Conservation (phyloP, 2,797 vertebrate genomes). For the Dromococcyx pavoninus region DNA sequence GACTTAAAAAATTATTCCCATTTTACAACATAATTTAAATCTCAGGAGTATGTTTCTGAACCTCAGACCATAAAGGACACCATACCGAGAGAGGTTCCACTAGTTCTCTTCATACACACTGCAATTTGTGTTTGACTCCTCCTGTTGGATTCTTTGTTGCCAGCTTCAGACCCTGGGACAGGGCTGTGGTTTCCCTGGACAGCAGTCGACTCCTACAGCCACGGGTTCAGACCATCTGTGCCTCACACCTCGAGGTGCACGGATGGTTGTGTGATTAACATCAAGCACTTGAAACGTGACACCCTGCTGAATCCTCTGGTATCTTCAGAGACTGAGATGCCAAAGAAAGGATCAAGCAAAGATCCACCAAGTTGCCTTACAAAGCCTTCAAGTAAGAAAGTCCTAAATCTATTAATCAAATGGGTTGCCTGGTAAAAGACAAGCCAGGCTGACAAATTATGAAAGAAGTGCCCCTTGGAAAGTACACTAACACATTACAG, state of each 20-base stretch:
- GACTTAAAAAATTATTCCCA: slow-evolving; percentile 2
- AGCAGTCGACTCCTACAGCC: not conserved
- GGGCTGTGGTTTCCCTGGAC: not conserved
- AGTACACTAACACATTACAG: not conserved
- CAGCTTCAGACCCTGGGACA: not conserved
- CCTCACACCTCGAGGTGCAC: not conserved
- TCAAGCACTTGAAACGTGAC: not conserved
- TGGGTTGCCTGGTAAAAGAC: not conserved
- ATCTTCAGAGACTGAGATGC: not conserved
- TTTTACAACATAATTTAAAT: slow-evolving; percentile 12
- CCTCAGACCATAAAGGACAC: not conserved
- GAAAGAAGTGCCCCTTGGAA: not conserved
- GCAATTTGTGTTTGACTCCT: not conserved
- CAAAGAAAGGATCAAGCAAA: not conserved
- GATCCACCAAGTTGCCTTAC: not conserved
- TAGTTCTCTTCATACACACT: not conserved
- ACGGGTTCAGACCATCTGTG: slow-evolving; percentile 27
- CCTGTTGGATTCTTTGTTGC: not conserved
- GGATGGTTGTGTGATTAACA: not conserved
- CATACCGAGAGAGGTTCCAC: not conserved
- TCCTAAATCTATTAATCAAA: not conserved
- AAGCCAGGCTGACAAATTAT: not conserved
- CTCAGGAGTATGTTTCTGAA: slow-evolving; percentile 4
- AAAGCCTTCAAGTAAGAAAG: not conserved
- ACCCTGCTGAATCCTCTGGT: not conserved